phyloP scores from a whole-genome alignment of 2,113 vertebrate species.

The Chascanopsetta lugubris region DNA sequence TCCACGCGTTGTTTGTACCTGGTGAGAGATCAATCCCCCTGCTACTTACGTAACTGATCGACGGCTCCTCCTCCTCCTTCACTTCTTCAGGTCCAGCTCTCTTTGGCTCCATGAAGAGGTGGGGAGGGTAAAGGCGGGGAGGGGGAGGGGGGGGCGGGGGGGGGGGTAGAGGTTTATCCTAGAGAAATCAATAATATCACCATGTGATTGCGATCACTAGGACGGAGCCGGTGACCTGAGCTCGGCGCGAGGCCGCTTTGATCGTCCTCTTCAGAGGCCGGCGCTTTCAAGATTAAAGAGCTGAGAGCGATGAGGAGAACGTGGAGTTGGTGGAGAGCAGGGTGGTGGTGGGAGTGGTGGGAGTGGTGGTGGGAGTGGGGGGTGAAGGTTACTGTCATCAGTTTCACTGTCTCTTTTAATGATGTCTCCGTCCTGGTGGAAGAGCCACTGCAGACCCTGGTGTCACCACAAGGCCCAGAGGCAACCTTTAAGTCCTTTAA shows the following conservation, averaged over 20 bases:
- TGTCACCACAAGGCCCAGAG: slow-evolving; percentile 2
- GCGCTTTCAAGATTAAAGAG: slow-evolving; percentile 70
- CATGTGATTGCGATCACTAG: slow-evolving; percentile 42
- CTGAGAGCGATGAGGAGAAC: slow-evolving; percentile 44
- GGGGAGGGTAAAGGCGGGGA: too few relatives aligned
- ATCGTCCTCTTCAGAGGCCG: slow-evolving; percentile 67
- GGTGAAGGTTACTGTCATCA: slow-evolving; percentile 58
- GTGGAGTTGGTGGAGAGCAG: slow-evolving; percentile 30
- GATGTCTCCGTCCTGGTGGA: slow-evolving; percentile 11
- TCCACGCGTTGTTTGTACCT: slow-evolving; percentile 46
- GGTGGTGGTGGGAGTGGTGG: too few relatives aligned
- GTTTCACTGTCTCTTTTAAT: slow-evolving; percentile 25
- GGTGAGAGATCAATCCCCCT: slow-evolving; percentile 44
- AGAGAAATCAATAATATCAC: slow-evolving; percentile 66
- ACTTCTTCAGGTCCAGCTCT: slow-evolving; percentile 33
- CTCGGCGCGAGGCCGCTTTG: slow-evolving; percentile 60
- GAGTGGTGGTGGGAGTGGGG: too few relatives aligned
- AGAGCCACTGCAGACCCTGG: slow-evolving; percentile 15
- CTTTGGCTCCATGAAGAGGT: slow-evolving; percentile 36
- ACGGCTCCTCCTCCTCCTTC: slow-evolving; percentile 52
- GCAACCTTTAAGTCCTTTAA: neutral
- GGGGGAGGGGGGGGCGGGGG: slow-evolving; percentile 2
- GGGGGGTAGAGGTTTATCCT: slow-evolving; percentile 57
- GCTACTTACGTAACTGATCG: slow-evolving; percentile 56
- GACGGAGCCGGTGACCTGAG: slow-evolving; percentile 63